These are phyloP conservation scores for Hirudinaria manillensis DNA, from an alignment of 2,888 invertebrate genomes.

Conservation along the genomic window DNA sequence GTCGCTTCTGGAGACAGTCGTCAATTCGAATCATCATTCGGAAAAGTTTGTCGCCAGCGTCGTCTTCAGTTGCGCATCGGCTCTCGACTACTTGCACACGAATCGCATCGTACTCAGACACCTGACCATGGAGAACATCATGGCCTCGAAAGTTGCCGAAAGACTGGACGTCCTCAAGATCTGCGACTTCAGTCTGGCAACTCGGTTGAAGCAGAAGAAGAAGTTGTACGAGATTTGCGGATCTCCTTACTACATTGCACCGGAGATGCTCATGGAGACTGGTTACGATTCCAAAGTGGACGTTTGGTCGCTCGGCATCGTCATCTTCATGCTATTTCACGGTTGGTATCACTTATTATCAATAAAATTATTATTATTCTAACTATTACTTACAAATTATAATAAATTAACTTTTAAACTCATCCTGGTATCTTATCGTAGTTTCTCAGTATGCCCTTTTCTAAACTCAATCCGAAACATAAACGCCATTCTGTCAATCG, in stretches of 20 bases:
- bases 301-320: constrained; percentile 22
- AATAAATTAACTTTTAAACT: too few species aligned
- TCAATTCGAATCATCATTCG: constrained; percentile 13
- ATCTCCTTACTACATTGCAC: constrained; percentile 18
- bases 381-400: not conserved
- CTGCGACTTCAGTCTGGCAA: constrained; percentile 27
- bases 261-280: constrained; percentile 23
- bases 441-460: too few species aligned
- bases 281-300: constrained; percentile 27
- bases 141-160: not conserved
- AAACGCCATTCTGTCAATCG: too few species aligned
- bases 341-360: not conserved
- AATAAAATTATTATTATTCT: not conserved
- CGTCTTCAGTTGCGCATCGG: not conserved
- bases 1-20: not conserved
- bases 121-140: constrained; percentile 23
- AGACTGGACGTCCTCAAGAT: constrained; percentile 5
- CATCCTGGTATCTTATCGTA: too few species aligned
- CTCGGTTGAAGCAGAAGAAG: constrained; percentile 13
- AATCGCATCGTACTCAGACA: constrained; percentile 10
- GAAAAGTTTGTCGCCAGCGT: constrained; percentile 22
- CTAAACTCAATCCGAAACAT: too few species aligned
- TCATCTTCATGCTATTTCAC: constrained; percentile 21
- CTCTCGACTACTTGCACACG: constrained; percentile 2
- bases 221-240: constrained; percentile 18